Evolutionary conservation across 2,797 vertebrate species (phyloP), one percentile per base, ranked within the genome.

Genomic region (Picus viridis): DNA sequence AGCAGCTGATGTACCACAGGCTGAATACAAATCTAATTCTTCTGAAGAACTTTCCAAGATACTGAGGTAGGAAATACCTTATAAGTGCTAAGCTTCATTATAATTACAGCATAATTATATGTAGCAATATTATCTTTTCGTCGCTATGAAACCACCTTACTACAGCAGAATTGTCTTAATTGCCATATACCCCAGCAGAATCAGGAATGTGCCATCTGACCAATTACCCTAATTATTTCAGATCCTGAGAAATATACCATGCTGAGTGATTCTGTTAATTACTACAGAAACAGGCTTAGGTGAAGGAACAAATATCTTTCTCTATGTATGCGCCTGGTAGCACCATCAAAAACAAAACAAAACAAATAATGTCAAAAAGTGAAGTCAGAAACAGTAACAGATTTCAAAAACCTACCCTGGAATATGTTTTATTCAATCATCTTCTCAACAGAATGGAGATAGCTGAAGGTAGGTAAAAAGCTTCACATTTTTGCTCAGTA

Each of bases 131-230:
- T 45, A 64, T 56, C 7, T 67, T 65, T 86, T 82, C 72, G 22
- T 58, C 30, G 43, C 6, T 59, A 16, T 56, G 29, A 88, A 84
- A 90, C 70, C 41, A 84, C 16, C 64, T 73, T 57, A 76, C 29
- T 24, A 71, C 15, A 89, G 62, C 3, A 67, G 26, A 90, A 85
- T 71, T 77, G 77, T 86, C 58, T 73, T 87, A 81, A 91, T 63
- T 88, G 59, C 10, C 9, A 53, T 68, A 62, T 61, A 81, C 12
- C 1, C 20, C 70, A 10, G 49, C 72, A 30, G 53, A 92, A 86
- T 70, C 32, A 24, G 7, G 16, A 91, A 69, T 53, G 29, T 65
- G 47, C 5, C 17, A n/a, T 78, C 91, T 88, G 73, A 91, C 45
- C 62, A 69, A 10, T 2, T 88, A 30, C 43, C 26, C 39, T 74